These are phyloP conservation scores for Helobdella robusta DNA, from an alignment of 2,888 invertebrate species.

Conservation along the genomic window DNA sequence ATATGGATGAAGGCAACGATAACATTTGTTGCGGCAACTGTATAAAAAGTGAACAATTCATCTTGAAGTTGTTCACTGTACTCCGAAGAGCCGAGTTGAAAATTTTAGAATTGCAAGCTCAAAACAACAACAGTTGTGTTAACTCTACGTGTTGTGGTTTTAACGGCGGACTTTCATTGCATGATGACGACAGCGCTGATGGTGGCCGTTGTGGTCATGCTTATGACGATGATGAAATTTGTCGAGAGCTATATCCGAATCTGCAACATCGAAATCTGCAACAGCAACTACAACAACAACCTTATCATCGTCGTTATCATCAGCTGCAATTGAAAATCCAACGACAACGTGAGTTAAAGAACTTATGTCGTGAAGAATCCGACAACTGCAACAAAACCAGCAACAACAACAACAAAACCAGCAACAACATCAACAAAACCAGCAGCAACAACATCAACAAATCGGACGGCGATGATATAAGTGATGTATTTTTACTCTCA, in stretches of 20 bases:
- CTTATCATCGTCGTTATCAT: neutral
- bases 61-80: too few species aligned
- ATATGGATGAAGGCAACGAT: constrained; percentile 2
- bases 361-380: neutral
- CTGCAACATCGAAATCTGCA: neutral
- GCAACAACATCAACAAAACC: neutral
- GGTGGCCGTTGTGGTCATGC: constrained; percentile 7
- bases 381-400: neutral
- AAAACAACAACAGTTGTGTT: too few species aligned
- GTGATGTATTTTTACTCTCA: too few species aligned
- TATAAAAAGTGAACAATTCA: too few species aligned
- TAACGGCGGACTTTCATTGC: too few species aligned
- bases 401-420: neutral
- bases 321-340: neutral
- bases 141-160: too few species aligned
- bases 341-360: neutral
- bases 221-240: constrained; percentile 14
- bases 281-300: neutral
- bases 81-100: too few species aligned
- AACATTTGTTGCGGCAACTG: too few species aligned
- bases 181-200: constrained; percentile 10
- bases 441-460: neutral
- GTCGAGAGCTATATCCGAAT: neutral
- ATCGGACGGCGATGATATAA: too few species aligned
- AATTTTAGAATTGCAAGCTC: too few species aligned